Percentiles rank a stretch among this genome's conserved stretches.
These are phyloP conservation scores for Galeopsomyia nigrocyanea DNA, from an alignment of 2,888 invertebrate species.

Conservation along the genomic window DNA sequence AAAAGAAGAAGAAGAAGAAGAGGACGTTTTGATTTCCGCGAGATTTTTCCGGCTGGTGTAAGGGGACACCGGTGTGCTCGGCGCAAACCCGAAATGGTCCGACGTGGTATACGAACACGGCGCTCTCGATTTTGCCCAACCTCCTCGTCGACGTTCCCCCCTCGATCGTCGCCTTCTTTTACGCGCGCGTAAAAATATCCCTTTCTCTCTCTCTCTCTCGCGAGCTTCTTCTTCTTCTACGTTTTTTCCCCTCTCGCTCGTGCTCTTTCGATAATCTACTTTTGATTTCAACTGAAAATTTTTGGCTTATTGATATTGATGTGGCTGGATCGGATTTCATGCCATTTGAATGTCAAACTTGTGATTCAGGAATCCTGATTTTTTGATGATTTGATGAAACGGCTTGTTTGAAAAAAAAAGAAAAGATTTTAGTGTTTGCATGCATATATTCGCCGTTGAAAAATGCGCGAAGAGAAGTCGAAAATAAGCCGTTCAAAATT, in stretches of 20 bases:
- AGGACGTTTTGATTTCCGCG: too few relatives aligned
- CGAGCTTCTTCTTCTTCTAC: constrained; percentile 11
- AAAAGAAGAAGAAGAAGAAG: too few relatives aligned
- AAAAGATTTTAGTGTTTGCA: too few relatives aligned
- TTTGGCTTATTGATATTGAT: too few relatives aligned
- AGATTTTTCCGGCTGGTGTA: constrained; percentile 47
- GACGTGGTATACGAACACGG: constrained; percentile 44
- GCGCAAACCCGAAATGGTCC: constrained; percentile 67
- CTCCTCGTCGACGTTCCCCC: constrained; percentile 27
- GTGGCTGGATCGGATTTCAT: constrained; percentile 23
- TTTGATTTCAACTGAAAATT: constrained; percentile 21
- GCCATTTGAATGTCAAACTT: too few relatives aligned
- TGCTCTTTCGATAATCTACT: constrained; percentile 28
- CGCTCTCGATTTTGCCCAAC: constrained; percentile 20
- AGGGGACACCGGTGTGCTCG: constrained; percentile 51
- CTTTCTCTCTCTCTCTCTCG: constrained; percentile 53
- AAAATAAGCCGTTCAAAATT: constrained; percentile 13
- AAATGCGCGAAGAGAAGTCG: too few relatives aligned
- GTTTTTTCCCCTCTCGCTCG: constrained; percentile 20
- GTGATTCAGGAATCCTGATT: neutral
- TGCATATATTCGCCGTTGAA: too few relatives aligned
- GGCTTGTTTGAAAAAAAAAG: neutral
- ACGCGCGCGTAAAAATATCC: constrained; percentile 64
- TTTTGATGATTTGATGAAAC: neutral
- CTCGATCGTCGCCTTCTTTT: constrained; percentile 52